These are phyloP conservation scores for Mythimna ferrago DNA, from an alignment of 2,888 invertebrate species.

Conservation along the genomic window DNA sequence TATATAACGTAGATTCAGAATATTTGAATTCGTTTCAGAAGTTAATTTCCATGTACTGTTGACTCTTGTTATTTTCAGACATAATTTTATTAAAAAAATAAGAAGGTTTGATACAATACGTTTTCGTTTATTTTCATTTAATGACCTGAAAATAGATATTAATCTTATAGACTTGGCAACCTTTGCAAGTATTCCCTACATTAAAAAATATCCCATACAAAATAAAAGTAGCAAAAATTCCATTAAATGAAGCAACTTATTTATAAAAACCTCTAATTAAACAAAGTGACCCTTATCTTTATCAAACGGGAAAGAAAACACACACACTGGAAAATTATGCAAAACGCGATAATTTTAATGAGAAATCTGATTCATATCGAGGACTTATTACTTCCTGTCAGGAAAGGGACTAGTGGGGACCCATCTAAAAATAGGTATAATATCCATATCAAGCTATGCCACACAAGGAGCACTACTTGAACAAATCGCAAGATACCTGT, in stretches of 20 bases:
- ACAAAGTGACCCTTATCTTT: conserved; percentile 23
- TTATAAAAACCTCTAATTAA: conserved; percentile 31
- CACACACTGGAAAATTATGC: conserved; percentile 52
- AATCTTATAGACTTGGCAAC: background rate
- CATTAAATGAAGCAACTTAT: background rate
- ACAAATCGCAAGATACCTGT: background rate
- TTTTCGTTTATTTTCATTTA: background rate
- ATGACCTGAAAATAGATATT: background rate
- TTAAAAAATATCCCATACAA: background rate
- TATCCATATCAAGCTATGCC: conserved; percentile 26
- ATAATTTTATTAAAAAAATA: too few species aligned
- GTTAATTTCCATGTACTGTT: too few species aligned
- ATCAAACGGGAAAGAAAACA: conserved; percentile 44
- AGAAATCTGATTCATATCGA: conserved; percentile 64
- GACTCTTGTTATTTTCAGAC: too few species aligned
- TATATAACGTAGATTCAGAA: background rate
- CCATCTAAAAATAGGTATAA: conserved; percentile 43
- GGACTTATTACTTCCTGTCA: conserved; percentile 64
- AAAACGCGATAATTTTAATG: conserved; percentile 58
- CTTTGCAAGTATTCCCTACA: background rate
- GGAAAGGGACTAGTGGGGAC: conserved; percentile 49
- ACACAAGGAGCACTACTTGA: background rate
- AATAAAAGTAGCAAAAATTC: background rate
- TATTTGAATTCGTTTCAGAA: background rate
- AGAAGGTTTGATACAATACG: background rate